Conservation (phyloP, 1,140 invertebrate species). For the Drosophila parabipectinata region DNA sequence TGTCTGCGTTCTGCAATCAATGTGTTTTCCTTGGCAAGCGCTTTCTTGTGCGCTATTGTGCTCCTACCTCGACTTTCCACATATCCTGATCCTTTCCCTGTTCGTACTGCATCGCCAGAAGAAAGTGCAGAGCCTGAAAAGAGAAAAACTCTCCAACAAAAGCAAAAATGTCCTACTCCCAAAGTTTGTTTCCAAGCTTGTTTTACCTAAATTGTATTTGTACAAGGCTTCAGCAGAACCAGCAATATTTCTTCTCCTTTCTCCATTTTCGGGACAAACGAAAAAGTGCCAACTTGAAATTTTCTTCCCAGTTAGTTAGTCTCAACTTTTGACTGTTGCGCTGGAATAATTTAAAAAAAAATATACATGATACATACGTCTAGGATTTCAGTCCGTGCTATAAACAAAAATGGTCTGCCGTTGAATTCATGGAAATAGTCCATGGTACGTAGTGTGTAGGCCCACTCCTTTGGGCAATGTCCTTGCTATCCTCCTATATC, state of each 20-base stretch:
- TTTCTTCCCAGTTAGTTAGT: constrained; percentile 25
- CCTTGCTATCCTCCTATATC: constrained; percentile 30
- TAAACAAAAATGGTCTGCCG: constrained; percentile 22
- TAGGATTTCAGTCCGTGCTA: constrained; percentile 6
- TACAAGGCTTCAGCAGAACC: constrained; percentile 24
- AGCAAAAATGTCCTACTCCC: constrained; percentile 31
- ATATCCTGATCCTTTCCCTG: constrained; percentile 6
- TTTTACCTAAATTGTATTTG: constrained; percentile 72
- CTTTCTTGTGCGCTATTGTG: constrained; percentile 27
- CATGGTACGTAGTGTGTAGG: neutral
- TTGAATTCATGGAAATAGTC: constrained; percentile 42
- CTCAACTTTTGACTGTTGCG: constrained; percentile 4
- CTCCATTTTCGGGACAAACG: constrained; percentile 3
- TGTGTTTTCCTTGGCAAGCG: constrained; percentile 48
- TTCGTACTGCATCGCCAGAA: constrained; percentile 27
- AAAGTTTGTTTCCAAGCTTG: constrained; percentile 72
- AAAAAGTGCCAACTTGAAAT: constrained; percentile 44
- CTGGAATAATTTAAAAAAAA: neutral
- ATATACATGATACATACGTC: neutral
- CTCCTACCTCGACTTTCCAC: constrained; percentile 2
- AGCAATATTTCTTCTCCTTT: constrained; percentile 5
- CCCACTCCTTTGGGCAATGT: constrained; percentile 9
- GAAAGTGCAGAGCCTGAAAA: constrained; percentile 39
- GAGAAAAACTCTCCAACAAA: constrained; percentile 1
- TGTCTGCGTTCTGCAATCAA: constrained; percentile 61